Evolutionary conservation across 2,113 vertebrate genomes (phyloP).

Genomic region (Terrapene triunguis): DNA sequence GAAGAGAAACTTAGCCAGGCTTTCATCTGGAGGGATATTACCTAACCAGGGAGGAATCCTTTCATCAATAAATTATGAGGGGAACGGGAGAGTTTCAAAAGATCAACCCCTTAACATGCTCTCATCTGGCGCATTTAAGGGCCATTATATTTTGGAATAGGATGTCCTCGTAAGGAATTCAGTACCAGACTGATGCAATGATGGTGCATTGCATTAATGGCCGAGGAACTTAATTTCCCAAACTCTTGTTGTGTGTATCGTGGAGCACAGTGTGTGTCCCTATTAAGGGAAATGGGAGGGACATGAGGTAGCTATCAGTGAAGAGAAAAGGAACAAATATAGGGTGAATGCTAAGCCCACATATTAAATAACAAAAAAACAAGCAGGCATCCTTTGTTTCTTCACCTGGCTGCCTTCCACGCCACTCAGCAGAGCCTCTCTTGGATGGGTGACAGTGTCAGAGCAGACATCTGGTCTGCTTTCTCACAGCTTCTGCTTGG

Average conservation of each 20-base stretch:
- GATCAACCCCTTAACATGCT: slow-evolving; percentile 22
- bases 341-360: neutral
- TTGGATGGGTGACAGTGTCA: neutral
- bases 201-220: neutral
- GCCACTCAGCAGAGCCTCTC: neutral
- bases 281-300: neutral
- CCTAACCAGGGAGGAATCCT: slow-evolving; percentile 55
- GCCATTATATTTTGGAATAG: neutral
- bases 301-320: neutral
- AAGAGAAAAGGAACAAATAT: neutral
- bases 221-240: neutral
- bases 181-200: neutral
- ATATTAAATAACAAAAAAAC: slow-evolving; percentile 50
- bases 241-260: neutral
- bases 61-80: slow-evolving; percentile 66
- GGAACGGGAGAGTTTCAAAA: slow-evolving; percentile 54
- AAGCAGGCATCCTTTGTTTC: slow-evolving; percentile 50
- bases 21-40: slow-evolving; percentile 56
- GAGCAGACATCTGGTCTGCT: slow-evolving; percentile 21
- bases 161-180: neutral
- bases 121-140: neutral
- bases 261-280: neutral
- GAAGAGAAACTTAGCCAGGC: slow-evolving; percentile 44
- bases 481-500: slow-evolving; percentile 24
- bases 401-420: slow-evolving; percentile 53